Percentiles rank a stretch among this genome's conserved stretches.
Evolutionary conservation across 2,113 vertebrate genomes (phyloP).

Genomic region (Mellivora capensis): DNA sequence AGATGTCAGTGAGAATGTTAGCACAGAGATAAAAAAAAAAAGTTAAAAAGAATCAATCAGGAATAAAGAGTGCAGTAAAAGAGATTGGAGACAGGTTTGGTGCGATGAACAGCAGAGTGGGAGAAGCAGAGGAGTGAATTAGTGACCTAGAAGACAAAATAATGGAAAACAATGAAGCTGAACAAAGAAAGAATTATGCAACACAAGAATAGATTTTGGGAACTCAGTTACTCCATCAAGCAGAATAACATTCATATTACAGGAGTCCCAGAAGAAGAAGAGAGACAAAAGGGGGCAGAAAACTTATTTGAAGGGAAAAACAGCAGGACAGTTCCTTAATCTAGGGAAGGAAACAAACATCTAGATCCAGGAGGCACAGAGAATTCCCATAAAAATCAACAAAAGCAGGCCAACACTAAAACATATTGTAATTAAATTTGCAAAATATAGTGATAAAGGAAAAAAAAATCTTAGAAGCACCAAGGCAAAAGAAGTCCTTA

Average conservation of each 20-base stretch:
- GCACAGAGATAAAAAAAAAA: background rate
- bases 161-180: background rate
- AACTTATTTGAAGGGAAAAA: background rate
- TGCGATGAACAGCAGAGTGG: background rate
- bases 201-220: background rate
- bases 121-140: background rate
- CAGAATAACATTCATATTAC: background rate
- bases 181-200: background rate
- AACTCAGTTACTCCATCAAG: background rate
- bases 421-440: background rate
- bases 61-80: background rate
- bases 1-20: background rate
- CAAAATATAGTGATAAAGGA: background rate
- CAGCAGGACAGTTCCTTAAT: background rate
- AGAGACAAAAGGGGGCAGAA: background rate
- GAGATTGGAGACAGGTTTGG: background rate
- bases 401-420: background rate
- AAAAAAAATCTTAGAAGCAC: background rate
- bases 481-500: background rate
- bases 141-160: background rate
- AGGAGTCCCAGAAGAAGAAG: background rate
- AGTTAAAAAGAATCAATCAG: background rate
- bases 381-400: background rate
- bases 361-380: background rate
- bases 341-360: background rate